Conservation (phyloP, 2,888 invertebrate species). For the Syrista parreyssii region DNA sequence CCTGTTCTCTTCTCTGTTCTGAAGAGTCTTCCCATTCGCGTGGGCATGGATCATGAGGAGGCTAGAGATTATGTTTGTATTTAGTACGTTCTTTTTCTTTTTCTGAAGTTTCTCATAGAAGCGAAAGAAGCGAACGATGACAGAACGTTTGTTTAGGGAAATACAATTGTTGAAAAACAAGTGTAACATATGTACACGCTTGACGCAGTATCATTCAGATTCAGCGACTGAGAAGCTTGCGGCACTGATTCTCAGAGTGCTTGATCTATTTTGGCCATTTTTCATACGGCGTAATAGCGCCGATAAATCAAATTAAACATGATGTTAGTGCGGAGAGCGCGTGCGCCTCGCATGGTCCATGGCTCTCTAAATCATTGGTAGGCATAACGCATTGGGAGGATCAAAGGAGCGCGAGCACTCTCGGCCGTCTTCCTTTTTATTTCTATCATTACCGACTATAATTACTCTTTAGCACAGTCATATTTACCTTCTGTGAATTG, state of each 20-base stretch:
- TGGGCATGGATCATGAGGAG: background rate
- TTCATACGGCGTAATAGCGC: slow-evolving; percentile 53
- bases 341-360: slow-evolving; percentile 20
- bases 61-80: background rate
- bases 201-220: background rate
- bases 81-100: background rate
- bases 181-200: background rate
- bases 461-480: slow-evolving; percentile 58
- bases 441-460: slow-evolving; percentile 41
- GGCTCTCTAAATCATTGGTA: slow-evolving; percentile 57
- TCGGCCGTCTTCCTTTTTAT: slow-evolving; percentile 3
- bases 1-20: background rate
- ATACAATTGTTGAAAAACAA: background rate
- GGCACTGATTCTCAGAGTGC: slow-evolving; percentile 21
- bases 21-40: background rate
- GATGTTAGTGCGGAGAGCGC: slow-evolving; percentile 44
- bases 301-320: slow-evolving; percentile 60
- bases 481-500: slow-evolving; percentile 55
- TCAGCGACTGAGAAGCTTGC: background rate
- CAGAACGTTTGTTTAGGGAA: background rate
- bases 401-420: slow-evolving; percentile 50
- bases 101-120: background rate
- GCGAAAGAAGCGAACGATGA: background rate
- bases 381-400: slow-evolving; percentile 58
- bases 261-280: slow-evolving; percentile 57